phyloP scores from a whole-genome alignment of 1,140 invertebrate genomes.

The Oreohelix idahoensis region DNA sequence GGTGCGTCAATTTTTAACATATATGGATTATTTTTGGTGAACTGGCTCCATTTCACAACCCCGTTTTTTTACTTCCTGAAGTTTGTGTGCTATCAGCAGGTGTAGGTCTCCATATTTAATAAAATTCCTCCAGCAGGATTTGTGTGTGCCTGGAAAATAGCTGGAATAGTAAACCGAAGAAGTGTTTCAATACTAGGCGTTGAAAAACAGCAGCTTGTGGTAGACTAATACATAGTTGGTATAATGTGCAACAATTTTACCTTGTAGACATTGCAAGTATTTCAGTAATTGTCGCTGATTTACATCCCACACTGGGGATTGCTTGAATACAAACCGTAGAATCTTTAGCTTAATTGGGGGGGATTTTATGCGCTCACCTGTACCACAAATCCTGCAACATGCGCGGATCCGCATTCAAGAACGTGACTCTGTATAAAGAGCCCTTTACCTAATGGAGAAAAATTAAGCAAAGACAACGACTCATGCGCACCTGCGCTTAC shows the following conservation, averaged over 20 bases:
- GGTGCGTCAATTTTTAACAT: neutral
- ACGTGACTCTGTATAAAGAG: constrained; percentile 18
- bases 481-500: constrained; percentile 20
- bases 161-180: constrained; percentile 9
- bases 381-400: neutral
- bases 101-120: constrained; percentile 9
- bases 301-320: neutral
- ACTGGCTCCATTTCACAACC: no score
- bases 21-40: neutral
- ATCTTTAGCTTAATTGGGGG: neutral
- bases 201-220: neutral
- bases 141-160: neutral
- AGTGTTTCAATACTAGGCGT: constrained; percentile 3
- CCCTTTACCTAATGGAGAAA: constrained; percentile 19
- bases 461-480: neutral
- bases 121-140: constrained; percentile 1
- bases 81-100: neutral
- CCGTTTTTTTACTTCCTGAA: neutral
- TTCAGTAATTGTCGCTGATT: neutral
- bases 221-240: neutral
- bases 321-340: neutral
- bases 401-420: constrained; percentile 7
- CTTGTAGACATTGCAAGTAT: constrained; percentile 1
- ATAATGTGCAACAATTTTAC: neutral
- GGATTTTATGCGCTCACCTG: neutral